Base-by-base conservation (phyloP, 2,888 invertebrate species). In the Panorpa germanica region DNA sequence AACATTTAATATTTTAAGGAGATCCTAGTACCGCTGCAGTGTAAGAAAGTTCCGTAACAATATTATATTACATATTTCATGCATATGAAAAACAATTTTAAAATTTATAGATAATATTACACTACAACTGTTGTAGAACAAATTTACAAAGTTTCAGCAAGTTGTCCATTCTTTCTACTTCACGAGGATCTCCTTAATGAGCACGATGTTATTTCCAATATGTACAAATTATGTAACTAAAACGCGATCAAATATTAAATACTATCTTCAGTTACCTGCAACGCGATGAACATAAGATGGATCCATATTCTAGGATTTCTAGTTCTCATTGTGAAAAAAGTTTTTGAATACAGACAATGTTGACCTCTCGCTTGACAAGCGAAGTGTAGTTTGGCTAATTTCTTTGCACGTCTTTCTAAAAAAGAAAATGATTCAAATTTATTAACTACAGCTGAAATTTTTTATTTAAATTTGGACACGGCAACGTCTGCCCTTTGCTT, bases 241-340 rank as follows among this genome's bases (percentile, higher is more conserved):
- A n/a, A n/a, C n/a, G n/a, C n/a, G n/a, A n/a, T n/a, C n/a, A n/a
- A n/a, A n/a, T n/a, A n/a, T n/a, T n/a, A n/a, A n/a, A n/a, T n/a
- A n/a, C n/a, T n/a, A n/a, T n/a, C n/a, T n/a, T n/a, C n/a, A n/a
- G n/a, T 43, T 45, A 66, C 67, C 61, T 88, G 88, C 37, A 90
- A 67, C 37, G 88, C 83, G 29, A 93, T 67, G 55, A 93, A 91
- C 88, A 93, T 91, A 28, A 93, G 65, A 58, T 93, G 91, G 39
- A 93, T 81, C 93, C 91, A 91, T 24, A 81, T 75, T 40, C 83
- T 66, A 1, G 90, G 80, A 48, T 76, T 71, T 38, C 82, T 67
- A 17, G 78, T 80, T 39, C 74, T 63, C 71, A 80, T 70, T 8
- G 70, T 71, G 55, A 81, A 81, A 41, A 71, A 69, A 7, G 76